Conservation (phyloP, 2,113 vertebrate species). For the Speoplatyrhinus poulsoni region DNA sequence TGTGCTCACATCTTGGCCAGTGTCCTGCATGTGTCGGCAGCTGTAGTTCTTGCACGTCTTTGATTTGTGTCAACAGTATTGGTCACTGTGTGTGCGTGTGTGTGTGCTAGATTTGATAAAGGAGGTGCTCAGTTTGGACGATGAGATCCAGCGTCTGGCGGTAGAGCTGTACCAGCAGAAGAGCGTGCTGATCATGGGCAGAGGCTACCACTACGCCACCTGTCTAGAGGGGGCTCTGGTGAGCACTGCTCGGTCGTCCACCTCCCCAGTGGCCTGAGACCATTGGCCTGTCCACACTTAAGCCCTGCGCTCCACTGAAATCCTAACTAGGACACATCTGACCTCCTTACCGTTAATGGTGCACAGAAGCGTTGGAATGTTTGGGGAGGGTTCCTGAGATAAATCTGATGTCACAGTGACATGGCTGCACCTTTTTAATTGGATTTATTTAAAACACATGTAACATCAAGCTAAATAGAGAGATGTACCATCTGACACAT, state of each 20-base stretch:
- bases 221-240: conserved; percentile 97
- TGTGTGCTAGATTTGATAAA: conserved; percentile 87
- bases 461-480: too few relatives aligned
- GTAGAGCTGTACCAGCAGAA: conserved; percentile 95
- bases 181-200: conserved; percentile 97
- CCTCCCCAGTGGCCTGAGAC: background rate
- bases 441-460: too few relatives aligned
- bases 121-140: conserved; percentile 93
- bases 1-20: conserved; percentile 7
- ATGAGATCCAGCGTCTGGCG: conserved; percentile 95
- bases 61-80: background rate
- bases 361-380: too few relatives aligned
- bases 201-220: conserved; percentile 96
- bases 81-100: background rate
- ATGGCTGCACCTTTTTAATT: too few relatives aligned
- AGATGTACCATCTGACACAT: too few relatives aligned
- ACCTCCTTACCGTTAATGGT: too few relatives aligned
- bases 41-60: background rate
- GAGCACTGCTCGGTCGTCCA: conserved; percentile 37
- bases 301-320: too few relatives aligned
- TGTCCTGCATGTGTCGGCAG: background rate
- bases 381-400: too few relatives aligned
- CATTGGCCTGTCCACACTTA: background rate
- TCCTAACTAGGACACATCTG: too few relatives aligned
- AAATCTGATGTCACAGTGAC: too few relatives aligned